Percentiles rank a stretch among this genome's conserved stretches.
Evolutionary conservation across 2,113 vertebrate species (phyloP).

Genomic region (Helogale parvula): DNA sequence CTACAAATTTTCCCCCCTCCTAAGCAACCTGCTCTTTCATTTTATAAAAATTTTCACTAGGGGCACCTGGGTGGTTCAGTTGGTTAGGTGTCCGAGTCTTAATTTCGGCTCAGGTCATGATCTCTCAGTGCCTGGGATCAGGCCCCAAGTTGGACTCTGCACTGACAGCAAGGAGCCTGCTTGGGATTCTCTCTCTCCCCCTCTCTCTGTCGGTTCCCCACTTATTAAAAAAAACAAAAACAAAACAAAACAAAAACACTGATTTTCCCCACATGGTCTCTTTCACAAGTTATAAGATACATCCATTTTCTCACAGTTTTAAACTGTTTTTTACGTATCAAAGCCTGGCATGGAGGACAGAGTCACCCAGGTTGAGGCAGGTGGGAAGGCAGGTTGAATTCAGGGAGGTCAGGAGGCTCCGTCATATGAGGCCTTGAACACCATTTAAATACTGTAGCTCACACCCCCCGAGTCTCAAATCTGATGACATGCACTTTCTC

Average conservation of each 20-base stretch:
- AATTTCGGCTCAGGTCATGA: no score
- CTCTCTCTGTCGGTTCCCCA: no score
- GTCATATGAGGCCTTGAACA: no score
- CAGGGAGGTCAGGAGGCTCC: not conserved
- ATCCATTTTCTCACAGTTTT: not conserved
- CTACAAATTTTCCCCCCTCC: not conserved
- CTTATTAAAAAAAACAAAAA: no score
- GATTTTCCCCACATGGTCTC: not conserved
- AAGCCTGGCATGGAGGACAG: not conserved
- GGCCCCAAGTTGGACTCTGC: no score
- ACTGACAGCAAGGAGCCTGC: no score
- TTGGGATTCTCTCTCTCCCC: no score
- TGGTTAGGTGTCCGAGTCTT: no score
- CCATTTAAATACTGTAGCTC: not conserved
- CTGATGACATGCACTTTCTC: conserved; percentile 30
- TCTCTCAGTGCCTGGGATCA: no score
- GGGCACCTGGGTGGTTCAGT: no score
- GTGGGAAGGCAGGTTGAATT: not conserved
- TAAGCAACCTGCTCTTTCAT: not conserved
- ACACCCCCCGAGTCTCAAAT: not conserved
- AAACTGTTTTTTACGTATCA: not conserved
- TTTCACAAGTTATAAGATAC: not conserved
- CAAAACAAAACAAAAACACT: not conserved
- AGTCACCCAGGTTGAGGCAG: not conserved
- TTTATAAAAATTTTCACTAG: not conserved